Evolutionary conservation across 2,797 vertebrate genomes (phyloP).

Genomic region (Arremon aurantiirostris): DNA sequence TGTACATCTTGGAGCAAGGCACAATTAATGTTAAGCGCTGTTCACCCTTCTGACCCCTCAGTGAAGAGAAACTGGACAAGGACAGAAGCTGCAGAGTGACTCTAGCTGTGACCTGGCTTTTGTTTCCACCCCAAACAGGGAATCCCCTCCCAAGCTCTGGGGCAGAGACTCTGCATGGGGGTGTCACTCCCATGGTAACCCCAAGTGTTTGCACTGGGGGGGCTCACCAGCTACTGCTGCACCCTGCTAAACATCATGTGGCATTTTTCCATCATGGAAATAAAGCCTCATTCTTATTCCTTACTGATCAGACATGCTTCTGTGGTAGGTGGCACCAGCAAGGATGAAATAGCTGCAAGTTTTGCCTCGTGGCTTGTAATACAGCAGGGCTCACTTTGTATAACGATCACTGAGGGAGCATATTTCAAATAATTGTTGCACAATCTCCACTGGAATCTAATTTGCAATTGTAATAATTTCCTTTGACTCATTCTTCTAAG

Average conservation of each 20-base stretch:
- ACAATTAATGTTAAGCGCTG: background rate
- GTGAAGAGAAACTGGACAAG: background rate
- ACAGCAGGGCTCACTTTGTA: background rate
- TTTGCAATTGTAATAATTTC: conserved; percentile 3
- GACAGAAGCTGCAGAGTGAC: background rate
- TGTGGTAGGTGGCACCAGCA: background rate
- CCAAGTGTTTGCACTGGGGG: background rate
- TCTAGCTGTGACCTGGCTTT: background rate
- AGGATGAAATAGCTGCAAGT: background rate
- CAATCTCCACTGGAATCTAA: background rate
- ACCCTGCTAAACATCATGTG: background rate
- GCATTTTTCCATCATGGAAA: background rate
- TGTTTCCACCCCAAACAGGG: background rate
- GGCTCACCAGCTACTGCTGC: background rate
- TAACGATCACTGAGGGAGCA: background rate
- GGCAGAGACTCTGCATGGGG: background rate
- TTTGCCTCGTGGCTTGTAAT: background rate
- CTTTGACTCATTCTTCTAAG: background rate
- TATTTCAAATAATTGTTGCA: background rate
- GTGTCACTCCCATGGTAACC: background rate
- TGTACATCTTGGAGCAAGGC: background rate
- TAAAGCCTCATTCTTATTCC: background rate
- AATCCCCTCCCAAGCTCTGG: background rate
- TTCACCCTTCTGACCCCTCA: background rate
- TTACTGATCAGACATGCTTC: background rate